Evolutionary conservation across 1,140 invertebrate species (phyloP), one percentile per base, ranked within the genome.

Genomic region (Patella vulgata): DNA sequence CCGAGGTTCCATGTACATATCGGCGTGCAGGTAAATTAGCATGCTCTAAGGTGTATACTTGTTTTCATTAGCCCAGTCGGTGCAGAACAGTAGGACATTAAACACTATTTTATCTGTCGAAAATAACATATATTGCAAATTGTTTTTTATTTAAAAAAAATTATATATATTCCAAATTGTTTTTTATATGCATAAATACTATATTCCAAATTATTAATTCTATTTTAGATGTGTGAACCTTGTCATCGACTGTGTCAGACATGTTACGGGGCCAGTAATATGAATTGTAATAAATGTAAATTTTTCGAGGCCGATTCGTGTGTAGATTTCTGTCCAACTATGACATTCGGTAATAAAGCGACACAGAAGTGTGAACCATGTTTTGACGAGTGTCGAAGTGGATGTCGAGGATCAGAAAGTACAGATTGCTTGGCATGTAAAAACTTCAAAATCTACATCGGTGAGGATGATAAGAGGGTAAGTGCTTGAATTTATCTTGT

Each of bases 161-260:
- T n/a, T n/a, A n/a, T n/a, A n/a, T n/a, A n/a, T n/a, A n/a, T n/a
- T n/a, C n/a, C n/a, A n/a, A n/a, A n/a, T n/a, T n/a, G n/a, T n/a
- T n/a, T n/a, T n/a, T n/a, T n/a, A n/a, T n/a, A n/a, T n/a, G n/a
- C n/a, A n/a, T n/a, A n/a, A n/a, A n/a, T n/a, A n/a, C n/a, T n/a
- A n/a, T n/a, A n/a, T n/a, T n/a, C n/a, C n/a, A n/a, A n/a, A n/a
- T n/a, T n/a, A n/a, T n/a, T n/a, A n/a, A 48, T 12, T 40, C 42
- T 52, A 8, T 71, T 63, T 3, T 55, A 81, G 80, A 57, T 78
- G 3, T 83, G 81, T 70, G 70, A 71, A 25, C 66, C 91, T 77
- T 98, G 96, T 79, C 93, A 98, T 86, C 89, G 91, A 0, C 87
- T 92, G 14, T 98, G 96, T 78, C 91, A 92, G 66, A 91, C 90